Base-by-base conservation (phyloP, 2,113 vertebrate species). In the Grammomys surdaster region DNA sequence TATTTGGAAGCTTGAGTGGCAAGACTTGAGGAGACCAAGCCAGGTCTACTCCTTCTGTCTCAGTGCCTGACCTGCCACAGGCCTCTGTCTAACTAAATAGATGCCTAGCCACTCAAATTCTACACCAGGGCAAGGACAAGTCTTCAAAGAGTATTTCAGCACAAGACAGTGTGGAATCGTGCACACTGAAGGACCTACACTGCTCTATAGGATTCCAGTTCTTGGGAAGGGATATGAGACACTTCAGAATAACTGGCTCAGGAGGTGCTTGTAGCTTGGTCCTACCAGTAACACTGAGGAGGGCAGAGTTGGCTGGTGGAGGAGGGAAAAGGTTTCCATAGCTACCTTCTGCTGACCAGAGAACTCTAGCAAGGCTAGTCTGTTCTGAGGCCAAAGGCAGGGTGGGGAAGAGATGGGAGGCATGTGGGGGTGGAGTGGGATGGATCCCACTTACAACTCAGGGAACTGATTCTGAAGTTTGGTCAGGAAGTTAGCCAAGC, bases 391-490 rank as follows among this genome's bases (percentile, higher is more conserved):
- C 7, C 7, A 40, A 17, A 33, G 36, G 22, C n/a, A 22, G 43
- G n/a, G 14, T 13, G 16, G 6, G 20, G 13, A 13, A 24, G 46
- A 51, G 40, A 26, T 36, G 26, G 43, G 14, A 46, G 31, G 73
- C 7, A 19, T n/a, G 56, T 22, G 58, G 46, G 17, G 7, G 0
- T 2, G 24, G 40, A 4, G 43, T 4, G 43, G 69, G 36, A 17
- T 40, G 40, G 7, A 51, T 1, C 87, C 22, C 3, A 2, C n/a
- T 90, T 51, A 40, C 58, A 54, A 12, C 48, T 65, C 48, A 2
- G 13, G 36, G 22, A 58, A 77, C 16, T 26, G 16, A 46, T 58
- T 48, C 72, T 78, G 82, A n/a, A 26, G 17, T 78, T 58, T 36
- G 56, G 28, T 54, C 26, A 63, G 88, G 82, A 82, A 60, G 87